A percentile compares a stretch with the other conserved stretches of the same genome.
Conservation (phyloP, 1,140 invertebrate species). For the Drosophila biarmipes region DNA sequence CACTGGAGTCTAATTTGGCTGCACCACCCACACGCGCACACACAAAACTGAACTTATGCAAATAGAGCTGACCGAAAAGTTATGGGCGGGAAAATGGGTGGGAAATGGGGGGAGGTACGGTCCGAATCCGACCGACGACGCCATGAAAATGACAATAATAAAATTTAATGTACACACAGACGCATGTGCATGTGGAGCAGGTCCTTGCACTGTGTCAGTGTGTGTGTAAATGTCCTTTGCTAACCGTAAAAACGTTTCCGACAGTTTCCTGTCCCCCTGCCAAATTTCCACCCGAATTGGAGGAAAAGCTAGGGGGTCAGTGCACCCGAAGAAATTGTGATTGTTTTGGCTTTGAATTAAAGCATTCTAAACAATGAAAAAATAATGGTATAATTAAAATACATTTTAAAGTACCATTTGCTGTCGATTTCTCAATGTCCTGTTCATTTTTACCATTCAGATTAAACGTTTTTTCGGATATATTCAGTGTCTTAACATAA, state of each 20-base stretch:
- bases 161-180: slow-evolving; percentile 81
- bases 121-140: slow-evolving; percentile 22
- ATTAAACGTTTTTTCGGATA: no score
- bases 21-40: slow-evolving; percentile 13
- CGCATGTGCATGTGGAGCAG: slow-evolving; percentile 52
- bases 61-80: slow-evolving; percentile 70
- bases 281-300: slow-evolving; percentile 5
- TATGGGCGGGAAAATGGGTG: slow-evolving; percentile 21
- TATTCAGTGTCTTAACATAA: no score
- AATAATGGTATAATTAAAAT: no score
- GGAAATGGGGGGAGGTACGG: background rate
- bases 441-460: no score
- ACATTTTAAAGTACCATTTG: no score
- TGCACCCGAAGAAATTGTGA: background rate
- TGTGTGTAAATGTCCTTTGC: slow-evolving; percentile 74
- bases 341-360: no score
- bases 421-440: no score
- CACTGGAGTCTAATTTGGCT: slow-evolving; percentile 75
- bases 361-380: no score
- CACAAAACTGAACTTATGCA: slow-evolving; percentile 56
- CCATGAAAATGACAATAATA: slow-evolving; percentile 83
- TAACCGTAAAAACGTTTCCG: slow-evolving; percentile 80
- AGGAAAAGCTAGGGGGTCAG: slow-evolving; percentile 56
- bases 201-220: slow-evolving; percentile 14
- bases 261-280: slow-evolving; percentile 44